Percentiles rank a stretch among this genome's conserved stretches.
Evolutionary conservation across 2,888 invertebrate species (phyloP).

Genomic region (Brachyopa scutellaris): DNA sequence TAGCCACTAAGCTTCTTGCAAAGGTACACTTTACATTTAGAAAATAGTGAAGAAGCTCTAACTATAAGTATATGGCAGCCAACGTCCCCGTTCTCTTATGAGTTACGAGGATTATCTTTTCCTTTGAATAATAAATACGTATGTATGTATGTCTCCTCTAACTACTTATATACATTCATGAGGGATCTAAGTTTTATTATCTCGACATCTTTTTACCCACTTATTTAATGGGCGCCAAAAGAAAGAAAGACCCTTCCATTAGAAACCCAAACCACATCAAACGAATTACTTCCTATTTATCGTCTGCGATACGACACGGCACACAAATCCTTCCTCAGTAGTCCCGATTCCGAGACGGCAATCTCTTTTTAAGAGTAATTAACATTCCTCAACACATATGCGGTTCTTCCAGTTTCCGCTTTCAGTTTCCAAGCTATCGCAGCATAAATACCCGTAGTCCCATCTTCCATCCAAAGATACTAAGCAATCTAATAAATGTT

Average conservation of each 20-base stretch:
- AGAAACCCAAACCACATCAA: neutral
- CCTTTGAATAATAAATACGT: neutral
- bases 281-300: slow-evolving; percentile 13
- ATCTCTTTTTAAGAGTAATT: slow-evolving; percentile 4
- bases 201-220: neutral
- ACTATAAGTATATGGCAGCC: too few species aligned
- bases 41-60: too few species aligned
- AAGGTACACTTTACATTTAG: too few species aligned
- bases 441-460: too few species aligned
- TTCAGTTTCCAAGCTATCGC: neutral
- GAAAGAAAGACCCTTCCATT: neutral
- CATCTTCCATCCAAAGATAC: slow-evolving; percentile 13
- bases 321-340: slow-evolving; percentile 6
- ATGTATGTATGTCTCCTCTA: too few species aligned
- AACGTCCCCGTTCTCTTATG: too few species aligned
- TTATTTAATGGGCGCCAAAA: neutral
- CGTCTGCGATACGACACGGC: neutral
- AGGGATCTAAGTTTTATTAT: too few species aligned
- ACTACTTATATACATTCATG: too few species aligned
- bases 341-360: neutral
- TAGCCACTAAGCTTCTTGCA: too few species aligned
- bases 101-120: neutral
- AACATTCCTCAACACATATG: slow-evolving; percentile 21
- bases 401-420: slow-evolving; percentile 20
- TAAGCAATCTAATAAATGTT: slow-evolving; percentile 33